Evolutionary conservation across 2,888 invertebrate species (phyloP), one percentile per base, ranked within the genome.

Genomic region (Magallana nippona): DNA sequence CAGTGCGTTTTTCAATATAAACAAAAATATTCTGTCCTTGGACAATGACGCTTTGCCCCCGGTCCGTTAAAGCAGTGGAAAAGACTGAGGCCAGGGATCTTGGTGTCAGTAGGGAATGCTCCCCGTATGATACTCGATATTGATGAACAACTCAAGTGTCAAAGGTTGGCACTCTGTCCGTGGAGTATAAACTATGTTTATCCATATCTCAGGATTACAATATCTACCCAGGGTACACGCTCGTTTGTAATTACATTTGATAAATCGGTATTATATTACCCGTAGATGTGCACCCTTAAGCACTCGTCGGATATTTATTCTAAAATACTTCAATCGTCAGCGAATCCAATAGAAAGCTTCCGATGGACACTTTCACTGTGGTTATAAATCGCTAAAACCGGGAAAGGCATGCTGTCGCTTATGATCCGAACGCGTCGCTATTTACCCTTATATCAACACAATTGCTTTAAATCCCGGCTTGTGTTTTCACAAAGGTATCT

Each of bases 291-390:
- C 71, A 71, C 71, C 22, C 27, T 71, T 71, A 71, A 71, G 71
- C 22, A 27, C 71, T 71, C 32, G 32, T 13, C 71, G 27, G 22
- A 71, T 71, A 71, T 71, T 71, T 71, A 71, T 71, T 71, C 32
- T 71, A 71, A 71, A 71, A 71, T 71, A 71, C 71, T 71, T 71
- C 27, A 71, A 71, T 71, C 71, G 71, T 32, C 32, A 71, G 71
- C 71, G 27, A 71, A 71, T 71, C 71, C 71, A 10, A 27, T 27
- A 71, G 27, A 71, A 44, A 27, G 71, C 71, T 71, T 71, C 71
- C 71, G 71, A 71, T 71, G 22, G 27, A 22, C 71, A 71, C 71
- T 71, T 71, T 71, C 71, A 27, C 71, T 27, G 27, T 32, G 22
- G 27, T 71, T 22, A 71, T 71, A 71, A 71, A 71, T 71, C 71